Conservation (phyloP, 2,888 invertebrate species). For the Hypsopygia costalis region DNA sequence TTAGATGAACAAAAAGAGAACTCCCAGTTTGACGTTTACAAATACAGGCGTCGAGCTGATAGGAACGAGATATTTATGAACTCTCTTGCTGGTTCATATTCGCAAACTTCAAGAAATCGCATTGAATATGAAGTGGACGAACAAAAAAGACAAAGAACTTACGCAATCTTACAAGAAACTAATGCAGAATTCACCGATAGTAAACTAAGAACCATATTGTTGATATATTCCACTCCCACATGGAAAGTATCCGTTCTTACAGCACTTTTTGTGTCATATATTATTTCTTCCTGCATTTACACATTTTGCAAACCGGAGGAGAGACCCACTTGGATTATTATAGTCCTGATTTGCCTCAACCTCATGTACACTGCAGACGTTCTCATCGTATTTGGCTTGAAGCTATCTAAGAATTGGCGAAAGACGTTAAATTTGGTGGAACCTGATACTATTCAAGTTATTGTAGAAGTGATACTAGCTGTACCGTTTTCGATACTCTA, state of each 20-base stretch:
- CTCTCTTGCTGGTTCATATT: slow-evolving; percentile 18
- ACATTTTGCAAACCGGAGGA: slow-evolving; percentile 45
- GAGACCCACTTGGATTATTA: slow-evolving; percentile 46
- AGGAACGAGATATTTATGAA: slow-evolving; percentile 33
- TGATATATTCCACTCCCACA: slow-evolving; percentile 56
- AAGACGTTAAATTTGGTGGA: slow-evolving; percentile 70
- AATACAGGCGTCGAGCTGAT: slow-evolving; percentile 41
- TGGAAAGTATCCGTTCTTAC: slow-evolving; percentile 62
- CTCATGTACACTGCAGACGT: slow-evolving; percentile 58
- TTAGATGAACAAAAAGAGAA: too few relatives aligned
- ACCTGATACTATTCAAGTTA: slow-evolving; percentile 49
- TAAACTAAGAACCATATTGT: slow-evolving; percentile 50
- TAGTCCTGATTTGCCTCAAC: slow-evolving; percentile 49
- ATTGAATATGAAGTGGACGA: slow-evolving; percentile 38
- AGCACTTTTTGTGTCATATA: slow-evolving; percentile 51
- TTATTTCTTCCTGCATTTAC: slow-evolving; percentile 60
- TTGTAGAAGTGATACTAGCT: slow-evolving; percentile 54
- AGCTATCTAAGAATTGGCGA: slow-evolving; percentile 64
- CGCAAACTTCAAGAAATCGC: slow-evolving; percentile 24
- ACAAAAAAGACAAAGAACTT: slow-evolving; percentile 47
- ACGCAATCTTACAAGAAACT: slow-evolving; percentile 61
- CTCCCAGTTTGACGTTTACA: slow-evolving; percentile 43
- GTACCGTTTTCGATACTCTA: slow-evolving; percentile 61
- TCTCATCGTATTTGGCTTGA: slow-evolving; percentile 53
- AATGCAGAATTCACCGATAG: slow-evolving; percentile 54